Evolutionary conservation across 2,797 vertebrate genomes (phyloP).

Genomic region (Artibeus lituratus): DNA sequence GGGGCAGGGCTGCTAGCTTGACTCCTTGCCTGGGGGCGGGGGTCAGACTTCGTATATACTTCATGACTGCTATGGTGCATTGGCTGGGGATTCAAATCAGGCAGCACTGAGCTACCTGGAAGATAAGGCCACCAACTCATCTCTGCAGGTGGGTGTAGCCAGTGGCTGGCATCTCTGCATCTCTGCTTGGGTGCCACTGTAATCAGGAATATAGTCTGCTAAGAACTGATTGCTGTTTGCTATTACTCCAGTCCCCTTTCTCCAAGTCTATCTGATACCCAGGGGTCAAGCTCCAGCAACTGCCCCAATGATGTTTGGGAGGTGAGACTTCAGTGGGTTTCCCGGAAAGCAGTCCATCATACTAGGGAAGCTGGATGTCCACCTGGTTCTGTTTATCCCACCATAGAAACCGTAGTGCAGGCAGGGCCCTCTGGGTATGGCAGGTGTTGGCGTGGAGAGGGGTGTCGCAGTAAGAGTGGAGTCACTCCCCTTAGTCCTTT

Average conservation of each 20-base stretch:
- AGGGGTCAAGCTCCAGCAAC: neutral
- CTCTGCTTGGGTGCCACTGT: neutral
- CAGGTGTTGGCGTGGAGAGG: neutral
- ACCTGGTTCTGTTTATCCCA: neutral
- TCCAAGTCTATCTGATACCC: neutral
- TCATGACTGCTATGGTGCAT: neutral
- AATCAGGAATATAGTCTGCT: neutral
- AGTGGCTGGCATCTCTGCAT: neutral
- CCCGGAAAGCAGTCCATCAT: neutral
- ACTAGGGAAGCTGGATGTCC: neutral
- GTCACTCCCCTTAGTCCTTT: neutral
- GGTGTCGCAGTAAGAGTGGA: neutral
- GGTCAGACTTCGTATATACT: neutral
- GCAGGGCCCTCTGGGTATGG: neutral
- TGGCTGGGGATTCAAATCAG: neutral
- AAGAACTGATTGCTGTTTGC: neutral
- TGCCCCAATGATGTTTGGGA: neutral
- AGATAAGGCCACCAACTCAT: neutral
- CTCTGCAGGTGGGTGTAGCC: neutral
- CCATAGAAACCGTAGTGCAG: neutral
- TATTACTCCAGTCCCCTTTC: neutral
- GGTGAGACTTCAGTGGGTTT: neutral
- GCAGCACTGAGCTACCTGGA: neutral
- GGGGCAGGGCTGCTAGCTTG: neutral
- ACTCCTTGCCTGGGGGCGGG: neutral